These are phyloP conservation scores for Agrilus cyanescens DNA, from an alignment of 2,888 invertebrate species.

Conservation along the genomic window DNA sequence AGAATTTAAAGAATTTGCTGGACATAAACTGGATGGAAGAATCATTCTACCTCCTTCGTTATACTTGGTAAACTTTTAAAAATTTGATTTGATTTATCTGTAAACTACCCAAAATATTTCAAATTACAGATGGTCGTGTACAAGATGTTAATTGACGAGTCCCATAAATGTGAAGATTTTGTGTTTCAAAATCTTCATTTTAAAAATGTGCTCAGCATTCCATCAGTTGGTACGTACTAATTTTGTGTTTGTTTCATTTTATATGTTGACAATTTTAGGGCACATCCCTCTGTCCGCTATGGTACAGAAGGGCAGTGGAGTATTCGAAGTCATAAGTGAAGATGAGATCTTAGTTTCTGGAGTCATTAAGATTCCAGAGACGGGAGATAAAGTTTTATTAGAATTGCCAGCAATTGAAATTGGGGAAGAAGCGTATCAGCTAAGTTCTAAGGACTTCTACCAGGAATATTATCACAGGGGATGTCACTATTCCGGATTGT, in stretches of 20 bases:
- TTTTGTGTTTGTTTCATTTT: neutral
- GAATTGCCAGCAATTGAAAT: conserved; percentile 35
- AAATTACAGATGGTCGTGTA: conserved; percentile 21
- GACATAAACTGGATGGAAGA: conserved; percentile 29
- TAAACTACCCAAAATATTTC: neutral
- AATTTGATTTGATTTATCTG: neutral
- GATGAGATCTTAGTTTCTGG: conserved; percentile 61
- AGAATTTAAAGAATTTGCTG: conserved; percentile 28
- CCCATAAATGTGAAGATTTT: conserved; percentile 23
- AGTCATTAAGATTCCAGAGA: conserved; percentile 46
- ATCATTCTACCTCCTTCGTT: conserved; percentile 27
- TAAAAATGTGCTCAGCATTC: conserved; percentile 25
- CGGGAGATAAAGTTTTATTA: conserved; percentile 43
- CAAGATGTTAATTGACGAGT: conserved; percentile 22
- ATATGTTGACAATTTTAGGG: conserved; percentile 12
- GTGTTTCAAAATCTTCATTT: conserved; percentile 32
- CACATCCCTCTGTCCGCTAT: conserved; percentile 33
- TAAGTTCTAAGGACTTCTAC: conserved; percentile 55
- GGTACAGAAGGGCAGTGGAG: conserved; percentile 33
- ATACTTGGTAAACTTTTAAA: conserved; percentile 24
- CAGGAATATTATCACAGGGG: conserved; percentile 60
- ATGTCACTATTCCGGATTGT: conserved; percentile 38
- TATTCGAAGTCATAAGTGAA: conserved; percentile 36
- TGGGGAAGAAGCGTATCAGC: conserved; percentile 36
- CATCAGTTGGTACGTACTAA: conserved; percentile 22